These are phyloP conservation scores for Pyrocoelia pectoralis DNA, from an alignment of 2,888 invertebrate genomes.

Conservation along the genomic window DNA sequence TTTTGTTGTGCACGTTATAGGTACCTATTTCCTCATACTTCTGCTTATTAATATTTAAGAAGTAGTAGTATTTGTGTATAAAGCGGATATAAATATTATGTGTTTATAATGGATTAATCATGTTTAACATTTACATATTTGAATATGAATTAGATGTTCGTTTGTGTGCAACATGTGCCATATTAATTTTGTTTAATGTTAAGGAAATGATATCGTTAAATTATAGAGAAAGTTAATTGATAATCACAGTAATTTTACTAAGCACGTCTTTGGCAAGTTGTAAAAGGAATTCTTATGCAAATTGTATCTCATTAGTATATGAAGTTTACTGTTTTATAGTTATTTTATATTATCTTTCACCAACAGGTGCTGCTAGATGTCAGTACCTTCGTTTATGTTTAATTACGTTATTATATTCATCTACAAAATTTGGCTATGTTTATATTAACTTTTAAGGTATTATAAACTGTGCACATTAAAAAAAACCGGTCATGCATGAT, in stretches of 20 bases:
- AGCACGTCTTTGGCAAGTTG: slow-evolving; percentile 31
- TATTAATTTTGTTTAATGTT: slow-evolving; percentile 33
- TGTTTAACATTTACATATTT: slow-evolving; percentile 42
- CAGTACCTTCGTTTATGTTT: slow-evolving; percentile 12
- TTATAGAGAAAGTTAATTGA: slow-evolving; percentile 38
- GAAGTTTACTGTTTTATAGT: slow-evolving; percentile 27
- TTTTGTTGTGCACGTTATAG: too few species aligned
- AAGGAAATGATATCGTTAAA: slow-evolving; percentile 29
- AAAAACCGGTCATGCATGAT: too few species aligned
- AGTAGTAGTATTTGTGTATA: slow-evolving; percentile 1
- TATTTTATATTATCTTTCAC: slow-evolving; percentile 24
- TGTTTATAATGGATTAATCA: slow-evolving; percentile 36
- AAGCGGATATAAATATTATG: slow-evolving; percentile 8
- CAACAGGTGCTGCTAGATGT: slow-evolving; percentile 20
- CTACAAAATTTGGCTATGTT: background rate
- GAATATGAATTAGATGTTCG: slow-evolving; percentile 41
- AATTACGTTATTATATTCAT: slow-evolving; percentile 14
- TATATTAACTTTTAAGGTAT: background rate
- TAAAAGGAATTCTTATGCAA: slow-evolving; percentile 30
- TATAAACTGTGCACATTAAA: too few species aligned
- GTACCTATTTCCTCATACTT: too few species aligned
- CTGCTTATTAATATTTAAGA: background rate
- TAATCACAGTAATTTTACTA: slow-evolving; percentile 37
- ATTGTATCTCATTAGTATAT: slow-evolving; percentile 24
- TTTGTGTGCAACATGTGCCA: slow-evolving; percentile 38